These are phyloP conservation scores for Anagrus nilaparvatae DNA, from an alignment of 1,140 invertebrate species.

Conservation along the genomic window DNA sequence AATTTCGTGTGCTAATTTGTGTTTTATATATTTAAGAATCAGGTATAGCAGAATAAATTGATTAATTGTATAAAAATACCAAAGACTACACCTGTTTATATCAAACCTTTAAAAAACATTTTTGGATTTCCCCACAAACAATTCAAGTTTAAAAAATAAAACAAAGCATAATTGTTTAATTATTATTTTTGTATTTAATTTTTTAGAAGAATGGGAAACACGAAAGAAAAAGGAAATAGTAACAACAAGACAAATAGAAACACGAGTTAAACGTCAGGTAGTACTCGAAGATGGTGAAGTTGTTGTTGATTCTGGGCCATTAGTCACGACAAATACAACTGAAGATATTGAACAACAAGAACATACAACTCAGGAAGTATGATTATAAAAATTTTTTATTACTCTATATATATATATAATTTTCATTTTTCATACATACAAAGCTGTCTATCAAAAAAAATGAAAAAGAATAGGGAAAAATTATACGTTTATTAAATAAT, in stretches of 20 bases:
- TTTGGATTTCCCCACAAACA: not conserved
- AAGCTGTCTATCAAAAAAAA: too few relatives aligned
- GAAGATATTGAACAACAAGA: constrained; percentile 83
- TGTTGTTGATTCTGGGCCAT: constrained; percentile 76
- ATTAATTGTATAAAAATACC: too few relatives aligned
- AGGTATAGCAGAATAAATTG: too few relatives aligned
- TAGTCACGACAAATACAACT: constrained; percentile 79
- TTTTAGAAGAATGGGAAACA: constrained; percentile 80
- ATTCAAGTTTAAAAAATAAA: not conserved
- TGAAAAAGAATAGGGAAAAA: too few relatives aligned
- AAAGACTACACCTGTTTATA: too few relatives aligned
- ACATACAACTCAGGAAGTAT: constrained; percentile 73
- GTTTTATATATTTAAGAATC: too few relatives aligned
- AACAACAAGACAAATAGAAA: constrained; percentile 81
- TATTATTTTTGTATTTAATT: constrained; percentile 1
- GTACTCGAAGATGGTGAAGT: constrained; percentile 82
- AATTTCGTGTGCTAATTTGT: too few relatives aligned
- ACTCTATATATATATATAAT: too few relatives aligned
- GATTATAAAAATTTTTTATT: too few relatives aligned
- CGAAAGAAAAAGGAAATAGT: constrained; percentile 78
- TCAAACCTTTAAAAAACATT: too few relatives aligned
- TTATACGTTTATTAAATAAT: too few relatives aligned
- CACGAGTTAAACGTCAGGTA: constrained; percentile 77
- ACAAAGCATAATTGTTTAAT: not conserved
- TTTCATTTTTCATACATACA: too few relatives aligned